These are phyloP conservation scores for Chloroceryle amazona DNA, from an alignment of 2,797 vertebrate species.

Conservation along the genomic window DNA sequence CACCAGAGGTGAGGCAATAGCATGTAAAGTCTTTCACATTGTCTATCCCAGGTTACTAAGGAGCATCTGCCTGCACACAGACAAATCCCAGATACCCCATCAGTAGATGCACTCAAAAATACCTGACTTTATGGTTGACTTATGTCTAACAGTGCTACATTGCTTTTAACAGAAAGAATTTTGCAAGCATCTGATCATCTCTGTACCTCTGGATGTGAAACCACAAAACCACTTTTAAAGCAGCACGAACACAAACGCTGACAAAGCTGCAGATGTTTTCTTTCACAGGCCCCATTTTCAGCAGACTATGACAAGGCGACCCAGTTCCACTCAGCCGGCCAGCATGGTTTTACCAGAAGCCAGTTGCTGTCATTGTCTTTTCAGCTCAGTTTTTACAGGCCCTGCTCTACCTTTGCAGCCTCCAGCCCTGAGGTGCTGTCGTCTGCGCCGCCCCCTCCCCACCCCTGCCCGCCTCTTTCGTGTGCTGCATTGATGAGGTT, in stretches of 20 bases:
- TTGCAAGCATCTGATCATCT: not conserved
- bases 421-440: not conserved
- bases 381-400: not conserved
- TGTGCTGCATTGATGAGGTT: too few relatives aligned
- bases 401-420: not conserved
- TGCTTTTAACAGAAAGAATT: not conserved
- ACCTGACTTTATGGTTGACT: not conserved
- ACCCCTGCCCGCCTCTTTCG: too few relatives aligned
- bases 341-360: not conserved
- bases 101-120: not conserved
- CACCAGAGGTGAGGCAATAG: not conserved
- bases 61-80: not conserved
- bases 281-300: fast-evolving
- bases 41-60: not conserved
- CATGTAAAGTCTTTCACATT: not conserved
- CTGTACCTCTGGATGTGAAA: not conserved
- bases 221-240: not conserved
- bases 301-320: not conserved
- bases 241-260: fast-evolving
- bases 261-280: not conserved
- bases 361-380: not conserved
- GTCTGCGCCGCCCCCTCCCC: too few relatives aligned
- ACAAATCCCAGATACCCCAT: not conserved
- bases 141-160: fast-evolving
- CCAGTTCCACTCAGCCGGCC: not conserved